Evolutionary conservation across 2,797 vertebrate species (phyloP).

Genomic region (Lindbergichthys nudifrons): DNA sequence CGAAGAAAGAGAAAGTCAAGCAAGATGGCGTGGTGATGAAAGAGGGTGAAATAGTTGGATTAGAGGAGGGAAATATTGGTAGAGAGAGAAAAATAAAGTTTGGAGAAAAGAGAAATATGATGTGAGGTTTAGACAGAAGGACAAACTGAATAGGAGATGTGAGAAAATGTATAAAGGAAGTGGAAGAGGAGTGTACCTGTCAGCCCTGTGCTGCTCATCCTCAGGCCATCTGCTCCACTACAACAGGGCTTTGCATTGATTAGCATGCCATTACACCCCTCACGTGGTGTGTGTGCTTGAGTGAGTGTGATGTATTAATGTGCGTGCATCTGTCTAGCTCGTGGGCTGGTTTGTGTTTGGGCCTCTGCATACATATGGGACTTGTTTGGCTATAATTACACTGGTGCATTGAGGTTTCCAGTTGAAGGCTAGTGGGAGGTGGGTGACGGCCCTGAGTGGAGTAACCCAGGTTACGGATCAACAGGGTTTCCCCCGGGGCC

Average conservation of each 20-base stretch:
- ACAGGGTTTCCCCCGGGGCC: constrained; percentile 54
- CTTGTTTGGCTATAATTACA: constrained; percentile 89
- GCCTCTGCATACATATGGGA: constrained; percentile 80
- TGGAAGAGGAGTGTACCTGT: constrained; percentile 69
- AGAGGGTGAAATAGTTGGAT: constrained; percentile 70
- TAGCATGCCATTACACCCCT: constrained; percentile 79
- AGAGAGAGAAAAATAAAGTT: constrained; percentile 52
- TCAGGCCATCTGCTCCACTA: constrained; percentile 78
- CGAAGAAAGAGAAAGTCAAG: constrained; percentile 58
- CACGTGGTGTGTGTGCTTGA: constrained; percentile 56
- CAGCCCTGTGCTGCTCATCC: constrained; percentile 69
- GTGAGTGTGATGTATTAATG: constrained; percentile 52
- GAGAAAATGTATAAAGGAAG: constrained; percentile 43
- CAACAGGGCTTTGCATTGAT: constrained; percentile 79
- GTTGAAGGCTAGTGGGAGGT: constrained; percentile 79
- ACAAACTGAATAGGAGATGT: constrained; percentile 29
- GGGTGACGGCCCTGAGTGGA: constrained; percentile 65
- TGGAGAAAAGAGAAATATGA: constrained; percentile 37
- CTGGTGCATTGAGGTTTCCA: constrained; percentile 85
- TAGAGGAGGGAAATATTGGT: constrained; percentile 62
- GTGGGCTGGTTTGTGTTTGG: constrained; percentile 16
- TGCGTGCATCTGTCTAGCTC: constrained; percentile 19
- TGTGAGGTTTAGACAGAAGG: constrained; percentile 25
- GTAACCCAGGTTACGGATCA: constrained; percentile 74
- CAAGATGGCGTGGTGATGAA: constrained; percentile 74